Percentiles rank a stretch among this genome's conserved stretches.
These are phyloP conservation scores for Luscinia luscinia DNA, from an alignment of 2,797 vertebrate genomes.

Conservation along the genomic window DNA sequence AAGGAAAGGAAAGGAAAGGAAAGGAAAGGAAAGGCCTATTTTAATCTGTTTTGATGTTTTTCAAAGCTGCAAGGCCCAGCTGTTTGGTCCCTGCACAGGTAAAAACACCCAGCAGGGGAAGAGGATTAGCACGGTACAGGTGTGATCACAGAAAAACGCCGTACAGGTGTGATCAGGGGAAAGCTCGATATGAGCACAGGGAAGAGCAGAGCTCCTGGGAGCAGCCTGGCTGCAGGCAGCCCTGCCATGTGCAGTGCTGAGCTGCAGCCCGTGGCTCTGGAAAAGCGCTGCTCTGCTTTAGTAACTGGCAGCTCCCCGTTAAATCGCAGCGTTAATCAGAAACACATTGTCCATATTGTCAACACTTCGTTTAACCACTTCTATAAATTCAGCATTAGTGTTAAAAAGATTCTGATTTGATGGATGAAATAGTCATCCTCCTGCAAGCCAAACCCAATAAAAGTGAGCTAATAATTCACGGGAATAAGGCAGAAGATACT, in stretches of 20 bases:
- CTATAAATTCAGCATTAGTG: constrained; percentile 81
- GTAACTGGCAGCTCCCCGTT: constrained; percentile 70
- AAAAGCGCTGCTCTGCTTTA: constrained; percentile 61
- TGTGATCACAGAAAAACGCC: neutral
- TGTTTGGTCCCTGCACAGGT: neutral
- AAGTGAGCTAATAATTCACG: constrained; percentile 73
- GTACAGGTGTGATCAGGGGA: neutral
- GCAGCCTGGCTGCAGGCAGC: neutral
- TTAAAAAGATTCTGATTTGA: constrained; percentile 74
- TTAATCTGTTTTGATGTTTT: neutral
- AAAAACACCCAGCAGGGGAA: neutral
- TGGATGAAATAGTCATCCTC: constrained; percentile 75
- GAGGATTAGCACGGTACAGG: neutral
- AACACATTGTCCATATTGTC: constrained; percentile 81
- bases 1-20: too few relatives aligned
- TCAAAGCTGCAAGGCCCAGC: neutral
- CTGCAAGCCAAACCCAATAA: constrained; percentile 78
- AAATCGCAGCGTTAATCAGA: constrained; percentile 80
- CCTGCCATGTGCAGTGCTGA: neutral
- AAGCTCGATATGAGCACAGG: neutral
- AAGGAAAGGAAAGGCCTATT: neutral
- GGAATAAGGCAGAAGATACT: constrained; percentile 64
- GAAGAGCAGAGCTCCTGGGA: neutral
- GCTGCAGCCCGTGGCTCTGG: constrained; percentile 53
- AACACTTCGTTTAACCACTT: constrained; percentile 81